Evolutionary conservation across 2,113 vertebrate species (phyloP).

Genomic region (Struthio camelus): DNA sequence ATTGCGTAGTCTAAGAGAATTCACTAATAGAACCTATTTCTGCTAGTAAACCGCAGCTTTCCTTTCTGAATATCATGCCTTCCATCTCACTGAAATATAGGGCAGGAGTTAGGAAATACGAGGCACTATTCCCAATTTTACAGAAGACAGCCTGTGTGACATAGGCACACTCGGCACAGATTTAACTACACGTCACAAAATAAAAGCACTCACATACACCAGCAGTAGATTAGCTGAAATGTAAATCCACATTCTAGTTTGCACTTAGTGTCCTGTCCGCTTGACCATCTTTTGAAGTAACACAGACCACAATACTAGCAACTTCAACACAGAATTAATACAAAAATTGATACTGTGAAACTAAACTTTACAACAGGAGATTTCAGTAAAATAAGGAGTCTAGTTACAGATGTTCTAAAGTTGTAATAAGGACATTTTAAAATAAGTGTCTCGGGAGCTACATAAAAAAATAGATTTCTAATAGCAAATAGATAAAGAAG

Average conservation of each 20-base stretch:
- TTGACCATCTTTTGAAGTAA: neutral
- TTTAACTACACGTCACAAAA: neutral
- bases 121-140: neutral
- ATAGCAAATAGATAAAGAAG: neutral
- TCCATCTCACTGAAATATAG: constrained; percentile 21
- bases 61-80: neutral
- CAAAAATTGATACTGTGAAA: neutral
- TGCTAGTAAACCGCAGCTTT: constrained; percentile 13
- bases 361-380: fast-evolving
- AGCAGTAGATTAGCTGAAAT: neutral
- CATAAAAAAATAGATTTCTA: neutral
- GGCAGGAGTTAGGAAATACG: neutral
- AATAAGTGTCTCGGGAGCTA: neutral
- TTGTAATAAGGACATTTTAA: neutral
- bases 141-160: neutral
- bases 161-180: neutral
- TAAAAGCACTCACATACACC: neutral
- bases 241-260: neutral
- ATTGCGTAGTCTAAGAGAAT: constrained; percentile 48
- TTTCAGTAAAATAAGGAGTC: neutral
- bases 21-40: constrained; percentile 48
- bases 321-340: neutral
- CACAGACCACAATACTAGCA: neutral
- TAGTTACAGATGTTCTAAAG: neutral
- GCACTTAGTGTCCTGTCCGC: neutral